Base-by-base conservation (phyloP, 1,140 invertebrate genomes). In the Drosophila oshimai region DNA sequence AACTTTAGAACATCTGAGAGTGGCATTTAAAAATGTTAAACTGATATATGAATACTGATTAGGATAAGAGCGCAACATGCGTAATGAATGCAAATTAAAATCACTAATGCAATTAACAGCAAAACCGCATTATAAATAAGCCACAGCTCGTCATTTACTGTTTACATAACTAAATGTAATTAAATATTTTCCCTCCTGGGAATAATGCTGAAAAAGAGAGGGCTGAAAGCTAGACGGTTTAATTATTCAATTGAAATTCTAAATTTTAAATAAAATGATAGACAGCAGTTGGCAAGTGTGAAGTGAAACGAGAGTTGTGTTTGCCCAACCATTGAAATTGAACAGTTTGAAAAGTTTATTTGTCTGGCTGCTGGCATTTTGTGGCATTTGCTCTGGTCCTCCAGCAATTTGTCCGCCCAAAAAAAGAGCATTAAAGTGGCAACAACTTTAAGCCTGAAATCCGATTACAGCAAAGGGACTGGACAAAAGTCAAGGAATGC, bases 171-270 rank as follows among this genome's bases (percentile, higher is more conserved):
- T 57, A 44, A 57, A 57, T 36, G 44, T 79, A 69, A 79, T 78
- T 57, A 79, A 74, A 55, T 62, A 78, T 78, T 44, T 26, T 49
- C 6, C 13, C 28, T 49, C 54, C 36, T 49, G 55, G 51, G 65
- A n/a, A 71, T 3, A 34, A 18, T 39, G 50, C 12, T 34, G 54
- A 45, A 44, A 31, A 17, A 24, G 45, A 37, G 28, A 28, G 26
- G 46, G 34, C 20, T 37, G 33, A 60, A 45, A 37, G 37, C 61
- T 37, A 60, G 53, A 54, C 60, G 51, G 10, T 69, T 62, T 61
- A 62, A 78, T 74, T 79, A 74, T 79, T 79, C 17, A 74, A 79
- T 78, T 67, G 57, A 37, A 57, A 47, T 47, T 44, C 50, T 53
- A 62, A 57, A 47, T 47, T 44, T 46, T 53, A 62, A 69, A 72